phyloP scores from a whole-genome alignment of 2,797 vertebrate species.

The Staurois parvus region DNA sequence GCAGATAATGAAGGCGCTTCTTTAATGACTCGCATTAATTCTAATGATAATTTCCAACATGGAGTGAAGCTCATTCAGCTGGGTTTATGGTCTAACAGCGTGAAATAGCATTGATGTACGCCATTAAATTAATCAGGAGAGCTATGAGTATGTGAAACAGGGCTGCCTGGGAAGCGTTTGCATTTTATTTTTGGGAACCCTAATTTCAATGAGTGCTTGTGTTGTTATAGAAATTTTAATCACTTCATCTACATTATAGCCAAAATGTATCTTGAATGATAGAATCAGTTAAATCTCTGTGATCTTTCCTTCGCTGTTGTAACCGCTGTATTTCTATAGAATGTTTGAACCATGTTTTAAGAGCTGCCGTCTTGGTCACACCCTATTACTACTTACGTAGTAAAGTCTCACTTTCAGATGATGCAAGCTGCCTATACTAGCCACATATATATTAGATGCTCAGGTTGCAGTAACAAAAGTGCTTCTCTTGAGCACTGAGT shows the following conservation, averaged over 20 bases:
- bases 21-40: constrained; percentile 67
- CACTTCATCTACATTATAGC: neutral
- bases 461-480: too few relatives aligned
- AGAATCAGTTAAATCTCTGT: neutral
- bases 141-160: constrained; percentile 53
- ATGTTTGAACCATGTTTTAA: neutral
- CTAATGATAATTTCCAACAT: constrained; percentile 65
- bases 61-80: constrained; percentile 58
- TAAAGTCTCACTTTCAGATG: neutral
- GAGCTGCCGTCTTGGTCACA: neutral
- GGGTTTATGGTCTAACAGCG: constrained; percentile 61
- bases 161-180: constrained; percentile 30
- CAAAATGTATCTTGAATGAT: neutral
- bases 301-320: neutral
- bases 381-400: neutral
- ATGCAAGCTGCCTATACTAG: neutral
- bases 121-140: constrained; percentile 52
- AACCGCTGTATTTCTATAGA: neutral
- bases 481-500: too few relatives aligned
- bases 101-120: constrained; percentile 56
- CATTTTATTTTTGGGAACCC: constrained; percentile 43
- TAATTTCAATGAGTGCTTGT: constrained; percentile 24
- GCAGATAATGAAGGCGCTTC: constrained; percentile 68
- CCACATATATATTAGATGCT: neutral
- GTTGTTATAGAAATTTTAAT: constrained; percentile 17